Base-by-base conservation (phyloP, 23 tunicate genomes). In the Oikopleura vanhoeffeni region DNA sequence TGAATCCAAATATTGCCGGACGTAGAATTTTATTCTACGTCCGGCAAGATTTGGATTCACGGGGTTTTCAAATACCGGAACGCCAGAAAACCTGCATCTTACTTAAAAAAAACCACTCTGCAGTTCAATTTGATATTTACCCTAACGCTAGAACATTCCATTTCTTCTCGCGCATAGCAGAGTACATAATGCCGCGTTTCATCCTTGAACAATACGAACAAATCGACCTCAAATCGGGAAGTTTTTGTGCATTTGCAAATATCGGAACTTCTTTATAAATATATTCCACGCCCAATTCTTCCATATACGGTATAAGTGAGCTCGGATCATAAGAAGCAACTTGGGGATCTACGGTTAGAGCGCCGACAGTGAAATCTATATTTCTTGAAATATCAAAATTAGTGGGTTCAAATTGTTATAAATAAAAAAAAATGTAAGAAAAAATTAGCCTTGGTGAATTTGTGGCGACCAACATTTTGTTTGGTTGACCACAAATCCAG, bases 281-380 rank as follows among this genome's bases (percentile, higher is more conserved):
- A 41, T 95, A 95, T 1, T 90, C 85, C 41, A 95, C 87, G 0
- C 85, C 89, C 2, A 95, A 83, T 33, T 88, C 85, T 57, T 85
- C 40, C 41, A 95, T 42, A 84, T 95, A 95, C 1, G 88, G 88
- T 1, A 90, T 95, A 40, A 95, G 85, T 41, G 99, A 94, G 35
- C 92, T 87, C 41, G 99, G 99, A 85, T 95, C 99, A 83, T 88
- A 95, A 3, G 99, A 90, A 41, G 96, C 86, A 1, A 88, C 91
- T 88, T 91, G 91, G 60, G 99, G 99, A 85, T 95, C 99, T 41
- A 95, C 90, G 33, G 99, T 95, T 36, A 95, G 90, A n/a, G 99
- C 99, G 0, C 99, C 99, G 40, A 95, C 88, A 2, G 89, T 58
- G 85, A 95, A 95, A 4, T 87, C 39, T 18, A 95, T 76, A 1